These are phyloP conservation scores for Phortica magna DNA, from an alignment of 2,888 invertebrate species.

Conservation along the genomic window DNA sequence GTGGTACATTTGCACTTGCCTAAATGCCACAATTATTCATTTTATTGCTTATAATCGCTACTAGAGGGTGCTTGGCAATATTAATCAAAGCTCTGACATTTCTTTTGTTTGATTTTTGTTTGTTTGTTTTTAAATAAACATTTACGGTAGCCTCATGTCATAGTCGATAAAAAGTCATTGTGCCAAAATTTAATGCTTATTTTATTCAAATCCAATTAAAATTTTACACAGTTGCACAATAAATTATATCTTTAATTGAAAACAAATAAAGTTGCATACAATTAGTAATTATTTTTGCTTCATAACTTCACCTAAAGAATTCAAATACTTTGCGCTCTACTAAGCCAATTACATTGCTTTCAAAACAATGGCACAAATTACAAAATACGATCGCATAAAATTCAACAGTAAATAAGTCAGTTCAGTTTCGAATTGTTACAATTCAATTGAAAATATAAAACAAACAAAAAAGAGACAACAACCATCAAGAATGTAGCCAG, in stretches of 20 bases:
- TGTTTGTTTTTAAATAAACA: not conserved
- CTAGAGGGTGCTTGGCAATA: not conserved
- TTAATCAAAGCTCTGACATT: not conserved
- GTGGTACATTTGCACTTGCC: conserved; percentile 3
- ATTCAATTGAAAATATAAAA: no score
- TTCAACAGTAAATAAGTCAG: no score
- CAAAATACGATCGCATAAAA: no score
- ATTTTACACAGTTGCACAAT: conserved; percentile 6
- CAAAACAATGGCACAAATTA: not conserved
- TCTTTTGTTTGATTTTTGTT: not conserved
- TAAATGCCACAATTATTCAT: conserved; percentile 21
- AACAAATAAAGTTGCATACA: not conserved
- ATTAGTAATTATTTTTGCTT: not conserved
- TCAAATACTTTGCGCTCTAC: not conserved
- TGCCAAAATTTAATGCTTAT: conserved; percentile 20
- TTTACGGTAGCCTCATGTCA: conserved; percentile 1
- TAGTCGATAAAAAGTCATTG: not conserved
- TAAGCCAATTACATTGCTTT: not conserved
- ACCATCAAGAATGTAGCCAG: no score
- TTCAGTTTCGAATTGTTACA: no score
- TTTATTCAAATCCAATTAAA: conserved; percentile 19
- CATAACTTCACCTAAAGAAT: not conserved
- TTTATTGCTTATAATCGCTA: not conserved
- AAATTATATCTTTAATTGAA: conserved; percentile 10
- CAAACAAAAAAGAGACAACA: no score